Percentiles rank a stretch among this genome's conserved stretches.
Conservation (phyloP, 1,140 invertebrate species). For the Leptopilina clavipes region DNA sequence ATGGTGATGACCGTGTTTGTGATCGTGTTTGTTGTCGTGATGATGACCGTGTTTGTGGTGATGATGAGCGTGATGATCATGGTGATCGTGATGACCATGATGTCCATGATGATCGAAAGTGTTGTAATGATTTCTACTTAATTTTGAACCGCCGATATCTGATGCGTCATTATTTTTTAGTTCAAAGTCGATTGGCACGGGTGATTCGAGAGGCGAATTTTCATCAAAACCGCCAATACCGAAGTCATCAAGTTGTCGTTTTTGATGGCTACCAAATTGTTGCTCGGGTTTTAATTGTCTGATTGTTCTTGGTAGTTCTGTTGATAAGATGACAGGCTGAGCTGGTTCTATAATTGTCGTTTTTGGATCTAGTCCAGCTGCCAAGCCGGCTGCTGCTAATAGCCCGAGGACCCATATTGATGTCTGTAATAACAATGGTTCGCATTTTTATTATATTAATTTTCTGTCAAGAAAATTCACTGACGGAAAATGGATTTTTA, state of each 20-base stretch:
- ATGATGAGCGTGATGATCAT: slow-evolving; percentile 52
- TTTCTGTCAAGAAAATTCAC: neutral
- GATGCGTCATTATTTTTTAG: neutral
- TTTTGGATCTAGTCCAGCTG: slow-evolving; percentile 29
- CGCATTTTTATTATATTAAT: neutral
- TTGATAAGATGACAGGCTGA: neutral
- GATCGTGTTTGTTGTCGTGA: slow-evolving; percentile 52
- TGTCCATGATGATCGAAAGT: slow-evolving; percentile 43
- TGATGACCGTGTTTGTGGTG: slow-evolving; percentile 52
- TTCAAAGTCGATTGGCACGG: neutral
- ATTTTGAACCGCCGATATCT: neutral
- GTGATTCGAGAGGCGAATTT: neutral
- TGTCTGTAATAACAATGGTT: slow-evolving; percentile 18
- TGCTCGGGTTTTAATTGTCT: neutral
- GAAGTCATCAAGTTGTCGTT: neutral
- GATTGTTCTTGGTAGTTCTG: neutral
- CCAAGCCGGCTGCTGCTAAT: slow-evolving; percentile 1
- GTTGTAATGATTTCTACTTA: neutral
- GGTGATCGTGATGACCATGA: slow-evolving; percentile 37
- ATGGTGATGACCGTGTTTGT: slow-evolving; percentile 52
- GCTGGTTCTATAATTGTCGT: neutral
- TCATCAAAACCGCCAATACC: neutral
- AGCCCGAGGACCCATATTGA: slow-evolving; percentile 22
- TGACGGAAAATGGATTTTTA: neutral
- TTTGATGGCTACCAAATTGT: neutral